Conservation (phyloP, 2,113 vertebrate genomes). For the Condylura cristata region DNA sequence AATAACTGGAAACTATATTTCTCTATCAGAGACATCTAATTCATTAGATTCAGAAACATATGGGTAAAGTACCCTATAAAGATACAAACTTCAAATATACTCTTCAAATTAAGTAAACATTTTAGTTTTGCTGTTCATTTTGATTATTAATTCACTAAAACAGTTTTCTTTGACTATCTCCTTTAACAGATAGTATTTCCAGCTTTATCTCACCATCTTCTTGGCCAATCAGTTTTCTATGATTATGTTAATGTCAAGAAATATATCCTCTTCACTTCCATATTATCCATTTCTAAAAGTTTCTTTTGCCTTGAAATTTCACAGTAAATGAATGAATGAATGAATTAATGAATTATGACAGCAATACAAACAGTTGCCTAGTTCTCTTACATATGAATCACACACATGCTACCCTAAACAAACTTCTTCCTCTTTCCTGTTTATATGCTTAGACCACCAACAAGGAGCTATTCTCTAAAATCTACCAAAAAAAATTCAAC, state of each 20-base stretch:
- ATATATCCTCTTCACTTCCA: not conserved
- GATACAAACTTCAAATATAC: rapidly evolving
- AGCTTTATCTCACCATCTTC: not conserved
- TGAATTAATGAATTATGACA: slow-evolving; percentile 3
- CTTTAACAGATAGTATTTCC: not conserved
- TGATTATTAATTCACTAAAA: not conserved
- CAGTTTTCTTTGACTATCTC: not conserved
- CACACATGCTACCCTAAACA: not conserved
- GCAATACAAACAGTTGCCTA: not conserved
- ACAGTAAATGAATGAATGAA: not conserved
- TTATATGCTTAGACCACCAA: not conserved
- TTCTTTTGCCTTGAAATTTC: slow-evolving; percentile 31
- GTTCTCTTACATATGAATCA: not conserved
- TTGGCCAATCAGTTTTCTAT: not conserved
- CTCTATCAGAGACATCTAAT: slow-evolving; percentile 42
- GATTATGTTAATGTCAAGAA: not conserved
- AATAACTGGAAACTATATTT: not conserved
- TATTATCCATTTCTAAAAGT: not conserved
- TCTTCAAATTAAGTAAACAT: not conserved
- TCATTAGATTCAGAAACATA: slow-evolving; percentile 23
- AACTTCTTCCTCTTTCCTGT: not conserved
- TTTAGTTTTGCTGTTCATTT: not conserved
- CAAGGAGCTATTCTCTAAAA: too few species aligned
- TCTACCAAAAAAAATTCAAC: too few species aligned
- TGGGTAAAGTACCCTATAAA: not conserved